Evolutionary conservation across 2,797 vertebrate genomes (phyloP).

Genomic region (Nannoperca obscura): DNA sequence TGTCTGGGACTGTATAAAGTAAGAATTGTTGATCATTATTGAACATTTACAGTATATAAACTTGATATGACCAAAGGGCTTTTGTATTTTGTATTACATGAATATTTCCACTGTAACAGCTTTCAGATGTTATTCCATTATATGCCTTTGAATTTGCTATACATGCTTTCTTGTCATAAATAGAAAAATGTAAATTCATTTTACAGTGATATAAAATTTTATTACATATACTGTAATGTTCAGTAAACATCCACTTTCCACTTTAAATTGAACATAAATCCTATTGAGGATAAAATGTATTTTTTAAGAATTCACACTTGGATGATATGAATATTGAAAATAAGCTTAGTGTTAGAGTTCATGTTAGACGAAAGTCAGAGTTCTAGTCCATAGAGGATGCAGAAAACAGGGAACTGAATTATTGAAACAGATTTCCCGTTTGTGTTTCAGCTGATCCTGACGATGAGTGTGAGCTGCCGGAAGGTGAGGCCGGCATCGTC

Average conservation of each 20-base stretch:
- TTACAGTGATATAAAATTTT: no score
- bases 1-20: neutral
- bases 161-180: neutral
- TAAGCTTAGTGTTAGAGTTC: neutral
- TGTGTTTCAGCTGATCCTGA: slow-evolving; percentile 76
- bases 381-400: neutral
- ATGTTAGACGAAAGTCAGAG: neutral
- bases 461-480: slow-evolving; percentile 82
- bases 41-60: neutral
- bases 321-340: no score
- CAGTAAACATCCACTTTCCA: neutral
- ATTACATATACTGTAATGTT: neutral
- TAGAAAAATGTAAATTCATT: no score
- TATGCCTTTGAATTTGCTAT: neutral
- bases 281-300: neutral
- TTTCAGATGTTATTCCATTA: neutral
- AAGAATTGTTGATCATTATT: neutral
- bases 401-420: neutral
- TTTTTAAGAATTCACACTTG: neutral
- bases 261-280: neutral
- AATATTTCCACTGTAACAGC: neutral
- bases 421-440: neutral
- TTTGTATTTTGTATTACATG: neutral
- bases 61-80: neutral
- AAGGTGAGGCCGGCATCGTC: slow-evolving; percentile 85